A percentile compares a stretch with the other conserved stretches of the same genome.
These are phyloP conservation scores for Volucella inanis DNA, from an alignment of 2,888 invertebrate genomes.

Conservation along the genomic window DNA sequence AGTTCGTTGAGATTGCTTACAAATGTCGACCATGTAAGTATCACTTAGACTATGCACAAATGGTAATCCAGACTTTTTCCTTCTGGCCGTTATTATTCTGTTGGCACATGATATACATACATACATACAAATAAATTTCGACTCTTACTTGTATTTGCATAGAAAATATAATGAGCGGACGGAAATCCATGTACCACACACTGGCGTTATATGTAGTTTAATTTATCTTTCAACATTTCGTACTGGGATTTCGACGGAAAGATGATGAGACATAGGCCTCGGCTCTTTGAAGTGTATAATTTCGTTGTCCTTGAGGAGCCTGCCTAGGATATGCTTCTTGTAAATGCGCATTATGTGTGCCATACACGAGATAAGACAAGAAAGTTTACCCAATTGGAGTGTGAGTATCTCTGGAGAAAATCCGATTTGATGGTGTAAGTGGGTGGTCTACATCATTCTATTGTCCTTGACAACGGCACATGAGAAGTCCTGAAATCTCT, in stretches of 20 bases:
- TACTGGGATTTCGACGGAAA: constrained; percentile 29
- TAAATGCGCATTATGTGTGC: constrained; percentile 59
- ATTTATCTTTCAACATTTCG: constrained; percentile 54
- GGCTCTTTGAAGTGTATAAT: constrained; percentile 41
- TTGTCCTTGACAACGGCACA: constrained; percentile 35
- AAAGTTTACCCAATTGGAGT: constrained; percentile 55
- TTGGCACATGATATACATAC: constrained; percentile 15
- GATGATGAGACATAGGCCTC: constrained; percentile 1
- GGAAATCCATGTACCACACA: background rate
- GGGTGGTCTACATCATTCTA: constrained; percentile 16
- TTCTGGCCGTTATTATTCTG: constrained; percentile 41
- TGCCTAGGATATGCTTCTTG: constrained; percentile 46
- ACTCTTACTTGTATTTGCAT: constrained; percentile 45
- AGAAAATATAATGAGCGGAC: constrained; percentile 56
- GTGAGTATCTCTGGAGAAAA: constrained; percentile 29
- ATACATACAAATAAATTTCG: too few relatives aligned
- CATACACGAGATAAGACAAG: constrained; percentile 65
- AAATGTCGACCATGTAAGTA: constrained; percentile 98
- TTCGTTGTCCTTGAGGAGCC: constrained; percentile 56
- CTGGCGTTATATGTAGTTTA: constrained; percentile 46
- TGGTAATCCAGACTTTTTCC: constrained; percentile 17
- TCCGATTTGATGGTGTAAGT: constrained; percentile 22
- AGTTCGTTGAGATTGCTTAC: constrained; percentile 97
- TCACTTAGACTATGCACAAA: constrained; percentile 15
- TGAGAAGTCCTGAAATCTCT: constrained; percentile 29